Conservation (phyloP, 2,888 invertebrate genomes). For the Seira musarum region DNA sequence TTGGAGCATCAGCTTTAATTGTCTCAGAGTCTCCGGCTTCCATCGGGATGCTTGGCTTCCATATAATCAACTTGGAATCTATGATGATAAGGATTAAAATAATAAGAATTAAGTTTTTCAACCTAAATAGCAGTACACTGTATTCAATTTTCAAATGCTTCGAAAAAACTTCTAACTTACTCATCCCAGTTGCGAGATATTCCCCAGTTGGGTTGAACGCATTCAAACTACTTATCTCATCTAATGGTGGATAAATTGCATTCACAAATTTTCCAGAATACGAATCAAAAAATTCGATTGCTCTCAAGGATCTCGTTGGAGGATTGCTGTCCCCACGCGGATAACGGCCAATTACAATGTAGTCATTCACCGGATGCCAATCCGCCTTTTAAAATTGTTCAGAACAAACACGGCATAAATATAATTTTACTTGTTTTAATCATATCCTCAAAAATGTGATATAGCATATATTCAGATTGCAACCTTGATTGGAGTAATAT, state of each 20-base stretch:
- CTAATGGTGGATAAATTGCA: slow-evolving; percentile 57
- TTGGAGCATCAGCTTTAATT: not conserved
- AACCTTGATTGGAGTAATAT: slow-evolving; percentile 64
- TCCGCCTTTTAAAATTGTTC: slow-evolving; percentile 60
- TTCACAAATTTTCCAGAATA: slow-evolving; percentile 56
- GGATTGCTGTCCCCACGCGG: slow-evolving; percentile 31
- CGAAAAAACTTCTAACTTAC: slow-evolving; percentile 45
- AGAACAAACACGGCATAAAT: too few relatives aligned
- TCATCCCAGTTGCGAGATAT: slow-evolving; percentile 65
- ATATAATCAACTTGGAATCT: slow-evolving; percentile 56
- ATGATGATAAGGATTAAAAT: not conserved
- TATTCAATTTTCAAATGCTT: not conserved
- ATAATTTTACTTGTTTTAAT: too few relatives aligned
- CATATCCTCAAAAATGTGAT: too few relatives aligned
- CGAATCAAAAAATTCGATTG: slow-evolving; percentile 66
- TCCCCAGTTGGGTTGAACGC: slow-evolving; percentile 66
- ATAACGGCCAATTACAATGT: slow-evolving; percentile 66
- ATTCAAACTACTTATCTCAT: slow-evolving; percentile 64
- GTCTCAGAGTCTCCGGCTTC: not conserved
- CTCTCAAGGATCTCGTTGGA: slow-evolving; percentile 18
- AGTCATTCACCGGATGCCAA: slow-evolving; percentile 67
- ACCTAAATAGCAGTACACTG: not conserved
- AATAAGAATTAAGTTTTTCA: not conserved
- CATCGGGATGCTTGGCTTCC: slow-evolving; percentile 25
- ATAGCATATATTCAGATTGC: too few relatives aligned